Conservation (phyloP, 2,113 vertebrate genomes). For the Chionis minor region DNA sequence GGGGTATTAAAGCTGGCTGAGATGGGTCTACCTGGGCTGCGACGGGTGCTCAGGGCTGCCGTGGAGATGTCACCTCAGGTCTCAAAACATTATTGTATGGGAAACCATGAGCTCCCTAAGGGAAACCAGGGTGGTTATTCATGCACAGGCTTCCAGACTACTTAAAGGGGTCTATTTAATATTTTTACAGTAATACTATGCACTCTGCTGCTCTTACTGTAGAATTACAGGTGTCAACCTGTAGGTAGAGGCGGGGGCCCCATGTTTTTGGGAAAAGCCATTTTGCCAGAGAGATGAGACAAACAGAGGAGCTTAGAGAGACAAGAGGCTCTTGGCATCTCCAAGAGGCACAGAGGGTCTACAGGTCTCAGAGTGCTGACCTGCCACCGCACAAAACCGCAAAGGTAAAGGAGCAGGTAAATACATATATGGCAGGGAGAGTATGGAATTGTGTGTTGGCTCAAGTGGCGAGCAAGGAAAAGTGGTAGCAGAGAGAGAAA, state of each 20-base stretch:
- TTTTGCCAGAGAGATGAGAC: neutral
- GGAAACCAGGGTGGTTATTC: neutral
- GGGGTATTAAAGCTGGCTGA: neutral
- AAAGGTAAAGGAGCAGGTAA: neutral
- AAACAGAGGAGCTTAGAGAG: neutral
- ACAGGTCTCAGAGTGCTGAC: neutral
- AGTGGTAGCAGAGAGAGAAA: neutral
- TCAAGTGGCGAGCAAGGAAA: neutral
- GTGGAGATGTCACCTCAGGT: neutral
- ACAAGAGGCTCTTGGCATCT: neutral
- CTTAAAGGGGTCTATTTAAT: slow-evolving; percentile 12
- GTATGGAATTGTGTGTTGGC: fast-evolving
- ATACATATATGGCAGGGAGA: fast-evolving
- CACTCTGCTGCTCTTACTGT: slow-evolving; percentile 46
- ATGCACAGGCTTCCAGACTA: neutral
- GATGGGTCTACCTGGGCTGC: neutral
- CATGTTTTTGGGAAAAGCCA: neutral
- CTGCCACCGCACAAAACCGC: neutral
- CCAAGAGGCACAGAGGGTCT: neutral
- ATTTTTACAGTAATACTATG: slow-evolving; percentile 55
- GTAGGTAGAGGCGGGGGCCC: neutral
- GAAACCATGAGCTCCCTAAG: neutral
- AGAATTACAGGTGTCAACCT: slow-evolving; percentile 52
- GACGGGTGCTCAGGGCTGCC: neutral
- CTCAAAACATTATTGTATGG: neutral